Conservation (phyloP, 2,797 vertebrate genomes). For the Oreochromis grahami region DNA sequence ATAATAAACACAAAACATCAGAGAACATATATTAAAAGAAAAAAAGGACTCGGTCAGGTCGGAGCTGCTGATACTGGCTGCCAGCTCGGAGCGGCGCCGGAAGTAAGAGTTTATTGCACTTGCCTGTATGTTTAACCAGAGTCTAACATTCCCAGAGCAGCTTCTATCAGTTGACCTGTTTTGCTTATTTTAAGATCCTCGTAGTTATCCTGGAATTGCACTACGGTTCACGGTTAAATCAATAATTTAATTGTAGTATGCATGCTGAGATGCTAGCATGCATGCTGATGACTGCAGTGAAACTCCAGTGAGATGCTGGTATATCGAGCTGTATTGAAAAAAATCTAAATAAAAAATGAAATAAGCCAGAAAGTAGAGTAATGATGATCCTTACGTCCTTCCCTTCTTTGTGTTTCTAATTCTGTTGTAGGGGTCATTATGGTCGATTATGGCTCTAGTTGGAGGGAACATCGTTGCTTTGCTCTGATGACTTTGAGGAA, state of each 20-base stretch:
- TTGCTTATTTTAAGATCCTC: neutral
- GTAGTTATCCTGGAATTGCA: neutral
- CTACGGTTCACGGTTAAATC: neutral
- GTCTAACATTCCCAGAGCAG: neutral
- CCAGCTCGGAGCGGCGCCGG: no score
- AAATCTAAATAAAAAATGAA: neutral
- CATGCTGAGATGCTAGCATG: neutral
- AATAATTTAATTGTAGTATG: neutral
- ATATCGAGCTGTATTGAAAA: neutral
- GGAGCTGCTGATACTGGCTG: no score
- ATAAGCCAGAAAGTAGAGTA: neutral
- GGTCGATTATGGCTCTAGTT: slow-evolving; percentile 57
- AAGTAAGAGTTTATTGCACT: neutral
- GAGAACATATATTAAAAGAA: no score
- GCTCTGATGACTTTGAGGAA: slow-evolving; percentile 72
- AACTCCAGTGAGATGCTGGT: neutral
- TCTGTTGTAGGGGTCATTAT: slow-evolving; percentile 54
- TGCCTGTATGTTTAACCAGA: neutral
- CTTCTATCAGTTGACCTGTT: neutral
- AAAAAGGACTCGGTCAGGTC: no score
- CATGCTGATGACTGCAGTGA: neutral
- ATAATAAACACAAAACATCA: no score
- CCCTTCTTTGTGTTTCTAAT: neutral
- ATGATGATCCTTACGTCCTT: neutral
- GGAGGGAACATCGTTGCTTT: slow-evolving; percentile 75